These are phyloP conservation scores for Drosophila subquinaria DNA, from an alignment of 2,888 invertebrate species.

Conservation along the genomic window DNA sequence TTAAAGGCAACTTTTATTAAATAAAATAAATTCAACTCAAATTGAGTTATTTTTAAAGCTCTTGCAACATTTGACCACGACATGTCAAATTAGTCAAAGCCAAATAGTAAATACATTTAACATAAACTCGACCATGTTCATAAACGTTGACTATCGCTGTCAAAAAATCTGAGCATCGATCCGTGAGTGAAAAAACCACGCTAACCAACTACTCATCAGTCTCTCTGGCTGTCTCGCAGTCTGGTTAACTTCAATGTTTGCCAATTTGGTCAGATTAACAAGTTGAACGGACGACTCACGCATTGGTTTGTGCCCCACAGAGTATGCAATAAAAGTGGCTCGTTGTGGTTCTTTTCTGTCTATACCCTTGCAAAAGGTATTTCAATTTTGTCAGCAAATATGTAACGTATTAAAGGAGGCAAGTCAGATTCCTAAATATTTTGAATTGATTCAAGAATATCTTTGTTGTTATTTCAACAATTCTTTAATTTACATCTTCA, in stretches of 20 bases:
- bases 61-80: slow-evolving; percentile 1
- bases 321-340: slow-evolving; percentile 54
- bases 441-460: no score
- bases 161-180: slow-evolving; percentile 41
- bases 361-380: background rate
- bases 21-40: background rate
- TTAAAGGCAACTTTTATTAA: background rate
- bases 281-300: slow-evolving; percentile 19
- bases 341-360: background rate
- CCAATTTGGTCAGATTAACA: slow-evolving; percentile 56
- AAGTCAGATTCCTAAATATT: background rate
- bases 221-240: slow-evolving; percentile 1
- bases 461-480: no score
- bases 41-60: background rate
- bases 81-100: slow-evolving; percentile 5
- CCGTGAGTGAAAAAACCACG: slow-evolving; percentile 39
- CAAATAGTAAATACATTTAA: background rate
- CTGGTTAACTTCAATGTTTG: slow-evolving; percentile 51
- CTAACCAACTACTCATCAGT: slow-evolving; percentile 44
- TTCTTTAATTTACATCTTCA: no score
- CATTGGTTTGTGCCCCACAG: slow-evolving; percentile 23
- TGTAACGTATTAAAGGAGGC: background rate
- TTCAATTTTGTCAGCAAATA: background rate
- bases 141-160: slow-evolving; percentile 39
- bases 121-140: slow-evolving; percentile 27